These are phyloP conservation scores for Linepithema humile DNA, from an alignment of 1,140 invertebrate genomes.

Conservation along the genomic window DNA sequence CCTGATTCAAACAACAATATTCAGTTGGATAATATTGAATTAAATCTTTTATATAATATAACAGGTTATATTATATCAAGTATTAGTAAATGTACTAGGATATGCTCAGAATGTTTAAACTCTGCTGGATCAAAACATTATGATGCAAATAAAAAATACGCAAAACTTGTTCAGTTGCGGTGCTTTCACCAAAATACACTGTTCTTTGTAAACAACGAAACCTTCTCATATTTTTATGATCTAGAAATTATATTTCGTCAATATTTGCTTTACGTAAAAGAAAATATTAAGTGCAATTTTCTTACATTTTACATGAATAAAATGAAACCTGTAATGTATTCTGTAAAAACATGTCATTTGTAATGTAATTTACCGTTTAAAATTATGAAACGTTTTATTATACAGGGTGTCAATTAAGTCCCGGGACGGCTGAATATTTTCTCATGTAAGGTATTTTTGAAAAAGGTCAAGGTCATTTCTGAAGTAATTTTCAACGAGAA, in stretches of 20 bases:
- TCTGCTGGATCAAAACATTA: not conserved
- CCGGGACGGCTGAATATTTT: too few species aligned
- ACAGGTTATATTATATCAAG: not conserved
- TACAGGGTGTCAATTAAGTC: too few species aligned
- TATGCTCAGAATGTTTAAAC: not conserved
- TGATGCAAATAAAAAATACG: not conserved
- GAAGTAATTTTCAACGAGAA: too few species aligned
- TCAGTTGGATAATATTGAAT: not conserved
- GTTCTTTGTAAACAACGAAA: not conserved
- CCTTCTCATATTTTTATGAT: not conserved
- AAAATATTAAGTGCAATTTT: not conserved
- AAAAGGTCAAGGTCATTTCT: too few species aligned
- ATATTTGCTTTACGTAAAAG: not conserved
- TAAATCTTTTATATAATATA: not conserved
- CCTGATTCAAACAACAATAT: not conserved
- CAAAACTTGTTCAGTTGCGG: not conserved
- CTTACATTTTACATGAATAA: not conserved
- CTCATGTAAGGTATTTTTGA: too few species aligned
- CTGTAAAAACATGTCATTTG: not conserved
- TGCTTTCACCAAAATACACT: not conserved
- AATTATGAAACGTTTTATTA: not conserved
- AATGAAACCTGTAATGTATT: not conserved
- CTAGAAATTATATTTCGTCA: not conserved
- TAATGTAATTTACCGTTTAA: not conserved
- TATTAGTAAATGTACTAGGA: not conserved